Evolutionary conservation across 2,888 invertebrate genomes (phyloP).

Genomic region (Odontocerum albicorne): DNA sequence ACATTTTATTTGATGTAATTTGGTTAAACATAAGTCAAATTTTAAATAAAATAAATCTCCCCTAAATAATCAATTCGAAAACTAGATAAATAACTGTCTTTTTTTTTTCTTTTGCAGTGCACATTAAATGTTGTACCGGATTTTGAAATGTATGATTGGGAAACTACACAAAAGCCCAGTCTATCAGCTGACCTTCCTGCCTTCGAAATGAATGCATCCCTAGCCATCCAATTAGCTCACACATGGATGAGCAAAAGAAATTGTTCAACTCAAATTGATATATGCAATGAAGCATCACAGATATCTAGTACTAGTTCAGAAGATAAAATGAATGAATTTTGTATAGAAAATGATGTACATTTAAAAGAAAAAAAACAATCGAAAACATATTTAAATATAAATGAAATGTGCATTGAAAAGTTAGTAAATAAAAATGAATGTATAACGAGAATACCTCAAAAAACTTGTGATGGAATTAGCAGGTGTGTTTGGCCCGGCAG

Average conservation of each 20-base stretch:
- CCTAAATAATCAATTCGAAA: no score
- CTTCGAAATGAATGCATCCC: slow-evolving; percentile 76
- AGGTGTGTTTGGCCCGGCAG: slow-evolving; percentile 83
- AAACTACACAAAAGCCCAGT: slow-evolving; percentile 43
- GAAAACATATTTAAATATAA: slow-evolving; percentile 31
- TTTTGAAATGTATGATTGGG: slow-evolving; percentile 60
- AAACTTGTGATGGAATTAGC: slow-evolving; percentile 61
- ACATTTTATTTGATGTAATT: no score
- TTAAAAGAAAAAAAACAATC: slow-evolving; percentile 35
- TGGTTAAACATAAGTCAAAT: no score
- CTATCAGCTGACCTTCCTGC: slow-evolving; percentile 57
- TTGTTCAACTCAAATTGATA: background rate
- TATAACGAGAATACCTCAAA: slow-evolving; percentile 41
- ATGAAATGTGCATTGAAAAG: background rate
- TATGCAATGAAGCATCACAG: background rate
- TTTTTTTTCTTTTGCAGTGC: slow-evolving; percentile 59
- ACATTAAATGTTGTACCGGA: slow-evolving; percentile 63
- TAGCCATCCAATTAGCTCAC: slow-evolving; percentile 83
- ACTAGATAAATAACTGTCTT: no score
- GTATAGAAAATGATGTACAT: background rate
- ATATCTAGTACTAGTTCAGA: background rate
- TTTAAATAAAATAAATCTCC: no score
- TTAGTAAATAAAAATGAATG: slow-evolving; percentile 31
- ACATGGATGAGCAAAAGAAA: slow-evolving; percentile 74
- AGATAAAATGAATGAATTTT: background rate